Conservation (phyloP, 35 echinoderm and acorn worm species). For the Chiridota heheva region DNA sequence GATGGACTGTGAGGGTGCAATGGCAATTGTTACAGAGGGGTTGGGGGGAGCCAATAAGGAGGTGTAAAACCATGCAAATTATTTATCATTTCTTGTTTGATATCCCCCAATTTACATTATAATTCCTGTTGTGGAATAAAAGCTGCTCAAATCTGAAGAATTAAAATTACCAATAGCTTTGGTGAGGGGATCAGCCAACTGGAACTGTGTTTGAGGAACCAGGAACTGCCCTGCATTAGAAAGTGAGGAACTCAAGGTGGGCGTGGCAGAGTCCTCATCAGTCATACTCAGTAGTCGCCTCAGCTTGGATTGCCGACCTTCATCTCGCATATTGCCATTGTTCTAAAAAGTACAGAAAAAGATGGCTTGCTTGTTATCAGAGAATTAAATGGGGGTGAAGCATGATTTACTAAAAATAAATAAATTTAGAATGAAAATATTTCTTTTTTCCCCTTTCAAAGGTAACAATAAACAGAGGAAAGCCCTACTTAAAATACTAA, state of each 20-base stretch:
- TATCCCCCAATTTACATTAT: too few relatives aligned
- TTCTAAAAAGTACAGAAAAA: conserved; percentile 36
- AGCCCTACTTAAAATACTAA: too few relatives aligned
- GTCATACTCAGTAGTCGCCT: conserved; percentile 71
- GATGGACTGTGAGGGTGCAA: too few relatives aligned
- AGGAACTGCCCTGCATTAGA: conserved; percentile 52
- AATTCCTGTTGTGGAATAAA: too few relatives aligned
- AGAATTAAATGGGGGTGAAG: too few relatives aligned
- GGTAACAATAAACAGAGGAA: not conserved
- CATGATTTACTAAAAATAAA: not conserved
- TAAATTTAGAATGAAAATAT: not conserved
- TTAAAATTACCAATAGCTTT: conserved; percentile 81
- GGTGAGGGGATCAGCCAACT: conserved; percentile 67
- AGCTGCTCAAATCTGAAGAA: too few relatives aligned
- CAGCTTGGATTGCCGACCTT: conserved; percentile 76
- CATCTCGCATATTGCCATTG: conserved; percentile 56
- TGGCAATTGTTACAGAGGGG: too few relatives aligned
- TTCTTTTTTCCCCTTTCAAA: not conserved
- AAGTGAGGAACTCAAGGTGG: conserved; percentile 49
- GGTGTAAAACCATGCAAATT: too few relatives aligned
- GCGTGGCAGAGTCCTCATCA: conserved; percentile 61
- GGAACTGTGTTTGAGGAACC: conserved; percentile 68
- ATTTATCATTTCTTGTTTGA: too few relatives aligned
- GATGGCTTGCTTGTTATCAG: not conserved
- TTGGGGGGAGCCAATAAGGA: too few relatives aligned